A percentile compares a stretch with the other conserved stretches of the same genome.
Evolutionary conservation across 2,113 vertebrate species (phyloP).

Genomic region (Stomatorhinus ivindoensis): DNA sequence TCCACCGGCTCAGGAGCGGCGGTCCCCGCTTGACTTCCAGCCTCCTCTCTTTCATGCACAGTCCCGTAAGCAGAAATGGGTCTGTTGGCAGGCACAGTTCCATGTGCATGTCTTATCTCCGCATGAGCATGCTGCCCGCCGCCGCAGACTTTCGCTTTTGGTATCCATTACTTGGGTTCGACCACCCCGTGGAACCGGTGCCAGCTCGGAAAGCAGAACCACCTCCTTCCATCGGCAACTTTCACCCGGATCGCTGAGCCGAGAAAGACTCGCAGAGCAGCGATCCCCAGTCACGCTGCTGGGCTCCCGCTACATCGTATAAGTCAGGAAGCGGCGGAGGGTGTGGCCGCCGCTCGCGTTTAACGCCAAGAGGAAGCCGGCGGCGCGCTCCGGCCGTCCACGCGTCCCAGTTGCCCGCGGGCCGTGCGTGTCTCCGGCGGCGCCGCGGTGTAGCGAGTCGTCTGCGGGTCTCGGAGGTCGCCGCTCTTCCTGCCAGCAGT

Average conservation of each 20-base stretch:
- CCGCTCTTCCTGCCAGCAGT: constrained; percentile 46
- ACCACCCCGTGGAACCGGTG: background rate
- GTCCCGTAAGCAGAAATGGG: constrained; percentile 43
- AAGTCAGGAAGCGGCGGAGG: constrained; percentile 67
- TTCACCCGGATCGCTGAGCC: background rate
- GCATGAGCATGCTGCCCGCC: constrained; percentile 32
- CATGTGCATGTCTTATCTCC: constrained; percentile 52
- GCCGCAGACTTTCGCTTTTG: constrained; percentile 32
- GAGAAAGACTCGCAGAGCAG: background rate
- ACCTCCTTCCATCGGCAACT: constrained; percentile 2
- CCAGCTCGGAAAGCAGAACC: background rate
- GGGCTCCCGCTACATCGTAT: constrained; percentile 47
- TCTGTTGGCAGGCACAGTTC: constrained; percentile 42
- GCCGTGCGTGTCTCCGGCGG: background rate
- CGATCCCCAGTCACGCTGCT: constrained; percentile 32
- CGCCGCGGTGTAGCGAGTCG: background rate
- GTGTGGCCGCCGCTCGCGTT: constrained; percentile 55
- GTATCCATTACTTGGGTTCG: constrained; percentile 35
- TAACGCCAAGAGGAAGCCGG: background rate
- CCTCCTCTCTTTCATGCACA: constrained; percentile 53
- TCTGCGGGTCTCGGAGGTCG: constrained; percentile 23
- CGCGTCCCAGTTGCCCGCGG: background rate
- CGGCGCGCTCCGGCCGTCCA: background rate
- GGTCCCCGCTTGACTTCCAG: constrained; percentile 37
- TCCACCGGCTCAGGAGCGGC: constrained; percentile 33